Evolutionary conservation across 92 coral and sea anemone species (phyloP).

Genomic region (Meandrina meandrites): DNA sequence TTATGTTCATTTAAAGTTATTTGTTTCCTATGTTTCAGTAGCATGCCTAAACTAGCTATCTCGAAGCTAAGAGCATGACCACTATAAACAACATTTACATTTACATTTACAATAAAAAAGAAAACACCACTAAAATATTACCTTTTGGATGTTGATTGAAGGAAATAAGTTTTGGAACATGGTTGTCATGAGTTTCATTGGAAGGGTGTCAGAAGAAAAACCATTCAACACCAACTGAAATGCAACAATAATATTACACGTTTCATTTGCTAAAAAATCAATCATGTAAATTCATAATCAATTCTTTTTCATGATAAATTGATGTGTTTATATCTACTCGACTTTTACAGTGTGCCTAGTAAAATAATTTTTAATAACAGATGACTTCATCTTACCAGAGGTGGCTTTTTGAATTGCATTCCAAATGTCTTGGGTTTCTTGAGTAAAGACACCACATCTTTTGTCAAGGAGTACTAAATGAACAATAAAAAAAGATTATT

Average conservation of each 20-base stretch:
- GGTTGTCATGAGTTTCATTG: constrained; percentile 98
- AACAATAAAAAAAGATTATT: not conserved
- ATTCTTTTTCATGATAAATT: no score
- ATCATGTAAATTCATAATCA: no score
- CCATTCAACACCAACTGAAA: constrained; percentile 89
- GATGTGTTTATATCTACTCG: not conserved
- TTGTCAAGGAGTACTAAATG: constrained; percentile 83
- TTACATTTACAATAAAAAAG: no score
- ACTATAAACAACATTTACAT: no score
- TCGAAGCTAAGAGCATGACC: no score
- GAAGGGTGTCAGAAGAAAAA: constrained; percentile 75
- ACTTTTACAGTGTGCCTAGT: not conserved
- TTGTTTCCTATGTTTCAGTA: no score
- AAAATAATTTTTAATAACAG: no score
- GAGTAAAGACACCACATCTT: constrained; percentile 84
- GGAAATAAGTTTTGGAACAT: constrained; percentile 98
- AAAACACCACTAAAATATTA: constrained; percentile 3
- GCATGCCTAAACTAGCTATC: no score
- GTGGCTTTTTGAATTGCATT: constrained; percentile 88
- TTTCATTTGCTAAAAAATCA: no score
- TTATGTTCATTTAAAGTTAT: no score
- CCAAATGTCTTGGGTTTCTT: constrained; percentile 95
- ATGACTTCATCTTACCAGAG: constrained; percentile 66
- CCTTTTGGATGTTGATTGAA: constrained; percentile 93
- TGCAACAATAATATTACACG: not conserved